Evolutionary conservation across 2,113 vertebrate species (phyloP), one percentile per base, ranked within the genome.

Genomic region (Nerophis lumbriciformis): DNA sequence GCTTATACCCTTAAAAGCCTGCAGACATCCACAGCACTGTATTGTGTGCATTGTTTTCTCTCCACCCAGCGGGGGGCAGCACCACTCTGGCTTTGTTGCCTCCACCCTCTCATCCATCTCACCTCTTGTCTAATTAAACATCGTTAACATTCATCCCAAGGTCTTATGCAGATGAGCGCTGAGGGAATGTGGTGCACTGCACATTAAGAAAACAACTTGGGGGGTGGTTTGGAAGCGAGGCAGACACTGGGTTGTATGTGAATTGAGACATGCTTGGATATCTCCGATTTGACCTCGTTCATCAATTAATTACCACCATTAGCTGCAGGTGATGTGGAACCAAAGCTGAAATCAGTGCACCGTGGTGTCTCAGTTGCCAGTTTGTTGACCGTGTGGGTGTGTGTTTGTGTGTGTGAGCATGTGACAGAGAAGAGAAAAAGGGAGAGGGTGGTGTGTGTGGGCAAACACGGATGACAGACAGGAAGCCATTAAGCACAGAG

Each of bases 101-200:
- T 74, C 76, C 80, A 81, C 81, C 76, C 84, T 83, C 83, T 83
- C 87, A 88, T 88, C 87, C 85, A 87, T 90, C 85, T 79, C 81
- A 79, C 83, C 72, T 83, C 89, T 89, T 85, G 83, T 89, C 89
- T 90, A 90, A 91, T 91, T 92, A 90, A 90, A 90, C 89, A 88
- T 88, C 87, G 86, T 91, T 91, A 91, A 90, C 90, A 90, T 90
- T 90, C 88, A 88, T 90, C 85, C 88, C 90, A 90, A 91, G 90
- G 90, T 91, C 90, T 89, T 91, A 90, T 90, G 89, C 89, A 90
- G 87, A 92, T 91, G 88, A 90, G 90, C 82, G 75, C 79, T 78
- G 85, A 87, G 83, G 85, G 86, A 88, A 84, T 73, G 77, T 84
- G 85, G 85, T 89, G 87, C 85, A 85, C 72, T 81, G 84, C 87